Conservation (phyloP, 2,113 vertebrate species). For the Malaclemys terrapin region DNA sequence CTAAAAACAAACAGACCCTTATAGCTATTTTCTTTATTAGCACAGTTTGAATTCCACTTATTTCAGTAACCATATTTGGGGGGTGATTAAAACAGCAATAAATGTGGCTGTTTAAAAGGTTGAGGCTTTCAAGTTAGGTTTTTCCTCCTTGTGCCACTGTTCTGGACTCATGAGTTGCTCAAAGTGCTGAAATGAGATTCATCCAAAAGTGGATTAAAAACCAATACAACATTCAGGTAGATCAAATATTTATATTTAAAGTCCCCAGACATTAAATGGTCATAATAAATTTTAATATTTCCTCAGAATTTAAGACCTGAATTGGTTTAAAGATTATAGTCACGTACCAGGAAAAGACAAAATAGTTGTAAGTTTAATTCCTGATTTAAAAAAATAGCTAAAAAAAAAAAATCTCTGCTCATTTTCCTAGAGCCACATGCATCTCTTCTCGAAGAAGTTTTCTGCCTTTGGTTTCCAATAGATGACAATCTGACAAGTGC, state of each 20-base stretch:
- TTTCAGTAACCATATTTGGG: neutral
- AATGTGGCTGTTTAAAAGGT: neutral
- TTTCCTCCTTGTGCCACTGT: neutral
- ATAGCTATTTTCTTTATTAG: neutral
- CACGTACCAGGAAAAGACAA: neutral
- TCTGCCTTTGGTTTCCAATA: neutral
- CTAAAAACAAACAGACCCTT: neutral
- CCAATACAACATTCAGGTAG: neutral
- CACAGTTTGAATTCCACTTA: neutral
- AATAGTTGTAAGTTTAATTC: neutral
- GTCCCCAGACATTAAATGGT: neutral
- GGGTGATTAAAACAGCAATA: neutral
- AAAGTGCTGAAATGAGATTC: neutral
- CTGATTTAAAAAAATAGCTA: neutral
- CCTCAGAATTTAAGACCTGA: neutral
- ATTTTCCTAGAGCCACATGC: neutral
- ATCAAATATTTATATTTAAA: neutral
- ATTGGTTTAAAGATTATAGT: neutral
- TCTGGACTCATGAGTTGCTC: neutral
- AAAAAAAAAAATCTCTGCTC: neutral
- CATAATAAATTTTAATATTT: neutral
- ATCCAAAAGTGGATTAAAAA: neutral
- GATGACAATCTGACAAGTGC: neutral
- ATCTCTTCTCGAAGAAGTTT: neutral
- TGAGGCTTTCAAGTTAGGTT: neutral